Conservation (phyloP, 2,113 vertebrate genomes). For the Carlito syrichta region DNA sequence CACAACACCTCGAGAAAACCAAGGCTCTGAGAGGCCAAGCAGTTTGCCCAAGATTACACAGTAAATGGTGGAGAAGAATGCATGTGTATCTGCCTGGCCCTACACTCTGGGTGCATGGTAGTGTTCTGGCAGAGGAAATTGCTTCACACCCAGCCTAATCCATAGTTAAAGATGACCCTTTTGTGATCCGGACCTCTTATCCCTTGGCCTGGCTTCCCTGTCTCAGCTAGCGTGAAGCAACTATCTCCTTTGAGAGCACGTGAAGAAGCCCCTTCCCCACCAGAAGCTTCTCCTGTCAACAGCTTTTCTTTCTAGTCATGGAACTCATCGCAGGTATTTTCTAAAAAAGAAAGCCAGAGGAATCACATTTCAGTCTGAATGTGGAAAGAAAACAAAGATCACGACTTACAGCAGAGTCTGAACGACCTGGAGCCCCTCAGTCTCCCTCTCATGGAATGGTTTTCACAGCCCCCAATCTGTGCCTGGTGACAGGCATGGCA, state of each 20-base stretch:
- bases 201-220: background rate
- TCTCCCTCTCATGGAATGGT: conserved; percentile 46
- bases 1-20: background rate
- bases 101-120: background rate
- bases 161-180: background rate
- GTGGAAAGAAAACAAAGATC: conserved; percentile 70
- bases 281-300: conserved; percentile 70
- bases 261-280: conserved; percentile 44
- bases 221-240: conserved; percentile 39
- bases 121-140: background rate
- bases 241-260: conserved; percentile 51
- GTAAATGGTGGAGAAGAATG: background rate
- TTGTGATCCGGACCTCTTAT: conserved; percentile 13
- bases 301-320: conserved; percentile 66
- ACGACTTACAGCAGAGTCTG: conserved; percentile 46
- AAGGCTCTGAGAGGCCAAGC: background rate
- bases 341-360: conserved; percentile 65
- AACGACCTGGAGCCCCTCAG: conserved; percentile 56
- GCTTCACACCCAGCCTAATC: background rate
- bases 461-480: conserved; percentile 44
- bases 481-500: conserved; percentile 51
- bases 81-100: background rate
- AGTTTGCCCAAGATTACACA: background rate
- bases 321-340: conserved; percentile 68
- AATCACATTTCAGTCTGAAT: conserved; percentile 74